Percentiles rank a stretch among this genome's conserved stretches.
Evolutionary conservation across 2,888 invertebrate genomes (phyloP).

Genomic region (Lepeophtheirus nordmannii): DNA sequence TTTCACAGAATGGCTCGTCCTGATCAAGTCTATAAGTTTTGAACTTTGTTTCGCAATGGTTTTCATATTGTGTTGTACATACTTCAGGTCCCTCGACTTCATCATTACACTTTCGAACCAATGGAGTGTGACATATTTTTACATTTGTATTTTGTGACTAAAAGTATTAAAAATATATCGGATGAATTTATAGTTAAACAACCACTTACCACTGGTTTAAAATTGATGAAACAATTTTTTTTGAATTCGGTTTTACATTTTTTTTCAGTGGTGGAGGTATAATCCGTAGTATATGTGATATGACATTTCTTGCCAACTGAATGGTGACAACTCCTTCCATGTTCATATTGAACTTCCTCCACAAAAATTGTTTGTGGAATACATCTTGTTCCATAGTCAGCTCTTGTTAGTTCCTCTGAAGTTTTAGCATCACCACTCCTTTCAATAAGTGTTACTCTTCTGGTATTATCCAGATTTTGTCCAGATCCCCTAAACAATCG

Average conservation of each 20-base stretch:
- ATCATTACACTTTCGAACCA: background rate
- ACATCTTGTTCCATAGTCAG: background rate
- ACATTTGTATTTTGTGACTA: background rate
- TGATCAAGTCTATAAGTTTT: background rate
- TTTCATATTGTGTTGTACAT: background rate
- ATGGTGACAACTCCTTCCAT: background rate
- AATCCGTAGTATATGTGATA: background rate
- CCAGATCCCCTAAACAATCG: too few species aligned
- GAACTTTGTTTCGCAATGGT: background rate
- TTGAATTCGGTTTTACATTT: background rate
- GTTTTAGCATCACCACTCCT: too few species aligned
- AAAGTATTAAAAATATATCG: background rate
- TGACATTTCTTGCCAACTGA: background rate
- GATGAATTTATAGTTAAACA: background rate
- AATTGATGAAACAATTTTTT: background rate
- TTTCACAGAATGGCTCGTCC: background rate
- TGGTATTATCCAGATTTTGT: too few species aligned
- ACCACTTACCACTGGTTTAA: background rate
- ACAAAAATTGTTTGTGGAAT: background rate
- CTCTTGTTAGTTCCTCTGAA: too few species aligned
- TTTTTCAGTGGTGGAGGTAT: background rate
- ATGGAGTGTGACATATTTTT: background rate
- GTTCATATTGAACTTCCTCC: background rate
- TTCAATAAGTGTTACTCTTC: too few species aligned
- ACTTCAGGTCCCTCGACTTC: background rate